phyloP scores from a whole-genome alignment of 2,888 invertebrate genomes.

The Drosophila pseudotalamancana region DNA sequence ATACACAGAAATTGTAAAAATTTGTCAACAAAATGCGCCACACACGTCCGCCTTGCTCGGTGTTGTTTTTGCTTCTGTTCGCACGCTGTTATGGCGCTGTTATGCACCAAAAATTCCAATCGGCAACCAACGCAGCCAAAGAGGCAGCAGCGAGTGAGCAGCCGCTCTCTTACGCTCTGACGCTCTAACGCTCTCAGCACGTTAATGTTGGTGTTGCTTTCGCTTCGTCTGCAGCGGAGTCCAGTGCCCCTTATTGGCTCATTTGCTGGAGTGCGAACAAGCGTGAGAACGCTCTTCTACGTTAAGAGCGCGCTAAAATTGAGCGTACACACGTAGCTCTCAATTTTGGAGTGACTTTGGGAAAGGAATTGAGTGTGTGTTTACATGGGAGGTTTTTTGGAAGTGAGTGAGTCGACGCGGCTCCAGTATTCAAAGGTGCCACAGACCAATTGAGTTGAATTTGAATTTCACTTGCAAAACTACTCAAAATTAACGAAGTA shows the following conservation, averaged over 20 bases:
- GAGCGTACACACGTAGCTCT: constrained; percentile 21
- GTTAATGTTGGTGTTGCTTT: constrained; percentile 8
- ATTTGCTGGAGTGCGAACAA: constrained; percentile 47
- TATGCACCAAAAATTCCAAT: constrained; percentile 61
- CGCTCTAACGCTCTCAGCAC: constrained; percentile 34
- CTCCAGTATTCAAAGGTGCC: constrained; percentile 19
- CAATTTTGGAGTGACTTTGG: constrained; percentile 26
- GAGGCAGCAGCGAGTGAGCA: constrained; percentile 1
- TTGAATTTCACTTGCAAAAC: not conserved
- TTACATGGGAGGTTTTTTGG: not conserved
- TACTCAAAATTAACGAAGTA: constrained; percentile 3
- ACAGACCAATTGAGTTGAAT: not conserved
- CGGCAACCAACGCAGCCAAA: constrained; percentile 40
- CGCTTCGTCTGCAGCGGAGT: constrained; percentile 21
- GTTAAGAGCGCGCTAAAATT: constrained; percentile 15
- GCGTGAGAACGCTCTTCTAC: constrained; percentile 10
- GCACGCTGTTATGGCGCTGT: constrained; percentile 51
- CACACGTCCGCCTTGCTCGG: constrained; percentile 62
- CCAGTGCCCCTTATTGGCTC: constrained; percentile 58
- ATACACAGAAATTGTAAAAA: constrained; percentile 54
- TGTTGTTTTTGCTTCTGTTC: constrained; percentile 61
- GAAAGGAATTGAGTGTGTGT: constrained; percentile 5
- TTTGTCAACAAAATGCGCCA: constrained; percentile 52
- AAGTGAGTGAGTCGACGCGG: constrained; percentile 24
- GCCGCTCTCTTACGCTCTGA: constrained; percentile 17